Percentiles rank a stretch among this genome's conserved stretches.
phyloP scores from a whole-genome alignment of 2,113 vertebrate genomes.

The Silurus glanis region DNA sequence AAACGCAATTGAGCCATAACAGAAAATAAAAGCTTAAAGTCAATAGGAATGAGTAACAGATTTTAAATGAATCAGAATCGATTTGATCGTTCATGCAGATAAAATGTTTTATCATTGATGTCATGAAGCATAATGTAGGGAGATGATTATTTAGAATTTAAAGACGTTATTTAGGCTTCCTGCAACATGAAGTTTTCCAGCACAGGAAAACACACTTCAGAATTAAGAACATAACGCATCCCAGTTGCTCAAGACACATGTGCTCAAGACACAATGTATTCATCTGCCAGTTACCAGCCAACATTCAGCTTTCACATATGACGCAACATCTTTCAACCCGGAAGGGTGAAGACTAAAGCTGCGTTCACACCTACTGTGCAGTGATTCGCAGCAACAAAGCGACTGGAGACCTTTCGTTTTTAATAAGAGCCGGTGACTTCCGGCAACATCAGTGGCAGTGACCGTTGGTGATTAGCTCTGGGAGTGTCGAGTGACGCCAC shows the following conservation, averaged over 20 bases:
- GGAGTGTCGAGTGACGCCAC: too few species aligned
- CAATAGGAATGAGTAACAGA: neutral
- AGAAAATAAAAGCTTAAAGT: neutral
- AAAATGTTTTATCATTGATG: neutral
- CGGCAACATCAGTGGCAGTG: too few species aligned
- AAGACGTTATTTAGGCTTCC: too few species aligned
- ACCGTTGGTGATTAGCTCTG: too few species aligned
- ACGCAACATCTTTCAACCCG: neutral
- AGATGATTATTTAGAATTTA: neutral
- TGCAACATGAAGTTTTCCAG: neutral
- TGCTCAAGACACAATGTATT: neutral
- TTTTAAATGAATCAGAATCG: neutral
- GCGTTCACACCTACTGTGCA: too few species aligned
- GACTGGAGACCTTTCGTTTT: too few species aligned
- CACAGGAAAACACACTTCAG: neutral
- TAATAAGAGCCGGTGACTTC: too few species aligned
- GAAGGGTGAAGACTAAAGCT: neutral
- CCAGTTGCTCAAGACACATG: neutral
- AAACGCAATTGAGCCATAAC: neutral
- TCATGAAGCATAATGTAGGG: neutral
- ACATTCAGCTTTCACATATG: neutral
- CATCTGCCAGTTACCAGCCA: neutral
- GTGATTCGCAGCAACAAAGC: too few species aligned
- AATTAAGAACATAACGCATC: neutral
- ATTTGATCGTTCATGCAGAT: neutral